Percentiles rank a stretch among this genome's conserved stretches.
phyloP scores from a whole-genome alignment of 2,888 invertebrate species.

The Andrena haemorrhoa region DNA sequence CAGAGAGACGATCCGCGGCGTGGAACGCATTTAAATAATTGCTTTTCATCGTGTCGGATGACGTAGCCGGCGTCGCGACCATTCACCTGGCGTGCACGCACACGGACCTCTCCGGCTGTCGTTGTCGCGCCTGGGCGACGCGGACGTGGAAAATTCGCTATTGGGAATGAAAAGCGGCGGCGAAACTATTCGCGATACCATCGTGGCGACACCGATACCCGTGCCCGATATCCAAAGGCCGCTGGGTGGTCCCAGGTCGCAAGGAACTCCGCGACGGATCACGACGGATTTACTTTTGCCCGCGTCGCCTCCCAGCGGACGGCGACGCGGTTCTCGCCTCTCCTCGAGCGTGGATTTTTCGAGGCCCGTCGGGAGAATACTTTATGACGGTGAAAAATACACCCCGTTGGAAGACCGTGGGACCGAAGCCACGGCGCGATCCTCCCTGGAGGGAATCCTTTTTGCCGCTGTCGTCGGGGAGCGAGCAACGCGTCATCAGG shows the following conservation, averaged over 20 bases:
- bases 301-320: slow-evolving; percentile 35
- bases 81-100: neutral
- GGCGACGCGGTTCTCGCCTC: slow-evolving; percentile 19
- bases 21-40: slow-evolving; percentile 74
- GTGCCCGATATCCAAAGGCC: neutral
- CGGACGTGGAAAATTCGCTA: slow-evolving; percentile 57
- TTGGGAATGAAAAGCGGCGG: slow-evolving; percentile 62
- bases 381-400: slow-evolving; percentile 65
- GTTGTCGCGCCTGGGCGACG: slow-evolving; percentile 4
- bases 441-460: slow-evolving; percentile 39
- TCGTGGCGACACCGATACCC: neutral
- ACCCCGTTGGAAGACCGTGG: slow-evolving; percentile 32
- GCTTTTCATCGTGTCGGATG: slow-evolving; percentile 60
- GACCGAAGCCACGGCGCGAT: slow-evolving; percentile 20
- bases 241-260: neutral
- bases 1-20: slow-evolving; percentile 42
- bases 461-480: neutral
- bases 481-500: neutral
- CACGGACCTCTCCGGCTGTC: neutral
- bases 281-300: slow-evolving; percentile 45
- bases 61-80: slow-evolving; percentile 8
- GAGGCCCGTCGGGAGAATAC: slow-evolving; percentile 44
- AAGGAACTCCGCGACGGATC: slow-evolving; percentile 10
- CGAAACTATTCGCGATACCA: slow-evolving; percentile 62
- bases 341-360: slow-evolving; percentile 40